These are phyloP conservation scores for Drymodes brunneopygia DNA, from an alignment of 2,113 vertebrate genomes.

Conservation along the genomic window DNA sequence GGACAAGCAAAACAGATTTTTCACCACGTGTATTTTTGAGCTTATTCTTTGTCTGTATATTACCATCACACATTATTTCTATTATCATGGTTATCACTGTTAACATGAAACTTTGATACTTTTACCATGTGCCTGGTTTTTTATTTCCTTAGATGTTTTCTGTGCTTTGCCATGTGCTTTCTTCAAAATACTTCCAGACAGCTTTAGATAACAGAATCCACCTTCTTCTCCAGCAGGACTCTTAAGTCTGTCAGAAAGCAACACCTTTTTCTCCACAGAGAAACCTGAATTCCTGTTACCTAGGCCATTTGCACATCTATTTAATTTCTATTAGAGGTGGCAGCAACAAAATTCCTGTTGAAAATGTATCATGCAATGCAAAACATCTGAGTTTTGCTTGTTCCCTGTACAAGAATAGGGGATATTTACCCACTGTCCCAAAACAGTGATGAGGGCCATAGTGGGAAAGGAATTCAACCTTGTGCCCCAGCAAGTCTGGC, in stretches of 20 bases:
- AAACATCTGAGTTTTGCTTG: neutral
- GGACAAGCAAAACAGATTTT: neutral
- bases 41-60: neutral
- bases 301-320: neutral
- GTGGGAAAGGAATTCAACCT: neutral
- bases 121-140: neutral
- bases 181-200: neutral
- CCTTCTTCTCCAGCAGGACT: neutral
- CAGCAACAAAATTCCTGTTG: slow-evolving; percentile 32
- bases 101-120: neutral
- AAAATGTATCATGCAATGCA: neutral
- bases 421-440: neutral
- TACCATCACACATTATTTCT: neutral
- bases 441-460: neutral
- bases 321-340: slow-evolving; percentile 18
- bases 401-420: neutral
- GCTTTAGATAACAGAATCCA: neutral
- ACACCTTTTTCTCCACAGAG: neutral
- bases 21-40: slow-evolving; percentile 24
- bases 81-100: neutral
- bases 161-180: neutral
- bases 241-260: neutral
- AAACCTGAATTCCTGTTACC: neutral
- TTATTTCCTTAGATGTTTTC: neutral
- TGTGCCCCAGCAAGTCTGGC: neutral